Percentiles rank a stretch among this genome's conserved stretches.
These are phyloP conservation scores for Thymelicus lineola DNA, from an alignment of 2,888 invertebrate species.

Conservation along the genomic window DNA sequence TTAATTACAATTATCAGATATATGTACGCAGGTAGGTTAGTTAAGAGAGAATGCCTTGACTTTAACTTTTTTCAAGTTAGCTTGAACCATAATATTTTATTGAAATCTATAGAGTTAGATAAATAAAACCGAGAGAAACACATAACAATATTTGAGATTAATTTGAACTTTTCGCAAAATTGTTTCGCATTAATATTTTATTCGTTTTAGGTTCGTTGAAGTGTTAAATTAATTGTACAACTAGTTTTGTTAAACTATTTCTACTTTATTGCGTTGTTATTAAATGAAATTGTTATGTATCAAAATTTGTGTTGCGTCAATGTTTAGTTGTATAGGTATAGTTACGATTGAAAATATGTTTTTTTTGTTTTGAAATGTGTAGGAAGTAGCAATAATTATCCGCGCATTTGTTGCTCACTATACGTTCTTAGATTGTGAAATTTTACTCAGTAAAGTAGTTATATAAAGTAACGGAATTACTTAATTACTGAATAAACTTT, in stretches of 20 bases:
- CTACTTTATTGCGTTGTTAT: slow-evolving; percentile 1
- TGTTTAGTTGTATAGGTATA: too few species aligned
- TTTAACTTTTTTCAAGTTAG: too few species aligned
- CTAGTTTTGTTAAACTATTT: slow-evolving; percentile 4
- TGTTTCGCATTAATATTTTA: slow-evolving; percentile 1
- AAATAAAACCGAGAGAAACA: too few species aligned
- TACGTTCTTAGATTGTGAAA: too few species aligned
- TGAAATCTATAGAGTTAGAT: too few species aligned
- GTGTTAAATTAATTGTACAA: not conserved
- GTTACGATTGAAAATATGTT: not conserved
- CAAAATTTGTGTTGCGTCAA: not conserved
- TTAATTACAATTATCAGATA: too few species aligned
- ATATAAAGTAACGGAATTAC: not conserved
- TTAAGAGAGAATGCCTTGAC: too few species aligned
- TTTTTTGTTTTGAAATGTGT: not conserved
- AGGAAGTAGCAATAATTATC: too few species aligned
- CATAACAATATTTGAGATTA: not conserved
- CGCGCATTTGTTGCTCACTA: too few species aligned
- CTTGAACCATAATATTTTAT: too few species aligned
- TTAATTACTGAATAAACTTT: too few species aligned
- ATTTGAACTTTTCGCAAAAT: not conserved
- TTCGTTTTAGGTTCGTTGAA: not conserved
- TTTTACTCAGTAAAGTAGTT: not conserved
- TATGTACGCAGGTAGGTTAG: too few species aligned
- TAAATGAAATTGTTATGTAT: not conserved